These are phyloP conservation scores for Polylopha cassiicola DNA, from an alignment of 2,888 invertebrate genomes.

Conservation along the genomic window DNA sequence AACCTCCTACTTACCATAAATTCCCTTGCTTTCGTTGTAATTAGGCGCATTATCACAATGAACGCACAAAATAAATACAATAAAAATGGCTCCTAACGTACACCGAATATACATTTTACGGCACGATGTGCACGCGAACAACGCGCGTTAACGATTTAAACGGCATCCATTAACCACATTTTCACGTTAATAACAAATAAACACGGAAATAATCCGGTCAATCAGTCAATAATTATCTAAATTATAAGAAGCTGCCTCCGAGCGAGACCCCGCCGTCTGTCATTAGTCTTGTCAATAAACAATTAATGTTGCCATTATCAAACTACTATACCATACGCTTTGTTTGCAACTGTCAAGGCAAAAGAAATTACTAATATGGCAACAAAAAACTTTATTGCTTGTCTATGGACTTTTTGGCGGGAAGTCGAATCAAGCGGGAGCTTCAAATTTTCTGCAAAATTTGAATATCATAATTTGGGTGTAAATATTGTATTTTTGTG, in stretches of 20 bases:
- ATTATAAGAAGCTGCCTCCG: conserved; percentile 63
- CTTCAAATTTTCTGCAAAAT: too few species aligned
- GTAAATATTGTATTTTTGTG: too few species aligned
- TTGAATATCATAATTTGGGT: too few species aligned
- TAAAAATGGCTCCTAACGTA: conserved; percentile 76
- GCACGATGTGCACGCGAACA: conserved; percentile 52
- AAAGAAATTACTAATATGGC: background rate
- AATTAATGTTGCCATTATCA: conserved; percentile 56
- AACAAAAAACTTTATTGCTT: too few species aligned
- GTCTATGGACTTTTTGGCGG: too few species aligned
- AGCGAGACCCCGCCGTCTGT: conserved; percentile 69
- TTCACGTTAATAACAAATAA: conserved; percentile 53
- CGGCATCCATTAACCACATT: conserved; percentile 64
- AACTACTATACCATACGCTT: conserved; percentile 12
- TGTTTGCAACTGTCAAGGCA: conserved; percentile 4
- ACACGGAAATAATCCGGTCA: conserved; percentile 54
- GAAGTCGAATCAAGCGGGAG: too few species aligned
- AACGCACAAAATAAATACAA: conserved; percentile 76
- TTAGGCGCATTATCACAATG: conserved; percentile 72
- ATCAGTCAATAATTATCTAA: conserved; percentile 56
- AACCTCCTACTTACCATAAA: conserved; percentile 59
- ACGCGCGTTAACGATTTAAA: conserved; percentile 56
- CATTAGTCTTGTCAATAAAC: conserved; percentile 75
- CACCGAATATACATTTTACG: conserved; percentile 69
- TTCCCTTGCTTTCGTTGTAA: conserved; percentile 71